Conservation (phyloP, 1,140 invertebrate genomes). For the Globodera ellingtonae region DNA sequence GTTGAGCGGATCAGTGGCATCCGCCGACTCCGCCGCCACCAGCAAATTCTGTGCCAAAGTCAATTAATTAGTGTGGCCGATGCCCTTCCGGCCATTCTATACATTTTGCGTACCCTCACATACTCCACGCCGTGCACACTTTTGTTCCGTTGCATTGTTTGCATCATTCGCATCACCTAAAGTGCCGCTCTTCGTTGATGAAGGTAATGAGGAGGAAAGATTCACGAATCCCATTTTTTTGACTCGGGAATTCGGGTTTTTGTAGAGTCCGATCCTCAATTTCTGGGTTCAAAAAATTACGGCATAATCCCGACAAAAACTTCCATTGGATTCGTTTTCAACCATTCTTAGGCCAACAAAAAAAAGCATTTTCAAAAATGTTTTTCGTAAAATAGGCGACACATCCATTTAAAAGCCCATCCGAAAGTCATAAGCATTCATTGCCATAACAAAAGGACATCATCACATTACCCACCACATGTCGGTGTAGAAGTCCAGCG, state of each 20-base stretch:
- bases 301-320: background rate
- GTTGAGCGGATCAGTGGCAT: no score
- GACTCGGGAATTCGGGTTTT: background rate
- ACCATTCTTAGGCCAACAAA: no score
- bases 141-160: slow-evolving; percentile 48
- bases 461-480: slow-evolving; percentile 14
- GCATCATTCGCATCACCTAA: slow-evolving; percentile 46
- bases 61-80: background rate
- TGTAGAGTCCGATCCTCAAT: background rate
- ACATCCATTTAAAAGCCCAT: no score
- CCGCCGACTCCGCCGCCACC: slow-evolving; percentile 3
- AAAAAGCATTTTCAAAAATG: no score
- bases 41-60: slow-evolving; percentile 31
- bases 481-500: slow-evolving; percentile 66
- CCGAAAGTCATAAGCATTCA: no score
- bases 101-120: slow-evolving; percentile 52
- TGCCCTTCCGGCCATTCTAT: slow-evolving; percentile 24
- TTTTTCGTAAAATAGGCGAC: no score
- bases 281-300: background rate
- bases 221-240: background rate
- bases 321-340: no score
- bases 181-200: no score
- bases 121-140: slow-evolving; percentile 55
- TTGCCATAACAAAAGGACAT: no score
- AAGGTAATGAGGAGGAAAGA: no score